Evolutionary conservation across 2,888 invertebrate genomes (phyloP), one percentile per base, ranked within the genome.

Genomic region (Blomia tropicalis): DNA sequence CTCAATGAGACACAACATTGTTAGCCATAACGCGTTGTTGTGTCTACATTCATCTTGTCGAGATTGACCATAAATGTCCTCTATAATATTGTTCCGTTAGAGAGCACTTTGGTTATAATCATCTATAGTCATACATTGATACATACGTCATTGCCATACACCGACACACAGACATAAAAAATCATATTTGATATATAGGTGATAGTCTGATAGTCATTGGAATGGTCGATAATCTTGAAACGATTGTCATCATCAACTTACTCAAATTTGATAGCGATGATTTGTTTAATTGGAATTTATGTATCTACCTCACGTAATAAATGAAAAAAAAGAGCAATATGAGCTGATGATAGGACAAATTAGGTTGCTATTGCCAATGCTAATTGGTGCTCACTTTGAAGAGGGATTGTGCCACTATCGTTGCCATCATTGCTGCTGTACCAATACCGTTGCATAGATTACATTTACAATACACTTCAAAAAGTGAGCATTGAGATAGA

Each of bases 261-360:
- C 51, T 7, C n/a, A 47, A 47, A 47, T 47, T n/a, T n/a, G n/a
- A n/a, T n/a, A n/a, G n/a, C n/a, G 51, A 47, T 47, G 51, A 47
- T 47, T 47, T 47, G 7, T 47, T 47, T 47, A 47, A 47, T 47
- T n/a, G 51, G 51, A 47, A 47, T 47, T 47, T 47, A n/a, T n/a
- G n/a, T n/a, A n/a, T n/a, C n/a, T n/a, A 47, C 7, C 51, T 27
- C n/a, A 47, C n/a, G 14, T 7, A 11, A 14, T 7, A 11, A 47
- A n/a, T 27, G n/a, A 47, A 11, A 47, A 47, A 47, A 47, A 17
- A 36, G 51, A 11, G 51, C 5, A 19, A 47, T 7, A 47, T 14
- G 5, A 19, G 51, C n/a, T n/a, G 51, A 47, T 47, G 51, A 47
- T 47, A 47, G n/a, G 51, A 11, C 51, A 47, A 47, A 47, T 47